Percentiles rank a stretch among this genome's conserved stretches.
phyloP scores from a whole-genome alignment of 2,797 vertebrate species.

The Ctenopoma kingsleyae region DNA sequence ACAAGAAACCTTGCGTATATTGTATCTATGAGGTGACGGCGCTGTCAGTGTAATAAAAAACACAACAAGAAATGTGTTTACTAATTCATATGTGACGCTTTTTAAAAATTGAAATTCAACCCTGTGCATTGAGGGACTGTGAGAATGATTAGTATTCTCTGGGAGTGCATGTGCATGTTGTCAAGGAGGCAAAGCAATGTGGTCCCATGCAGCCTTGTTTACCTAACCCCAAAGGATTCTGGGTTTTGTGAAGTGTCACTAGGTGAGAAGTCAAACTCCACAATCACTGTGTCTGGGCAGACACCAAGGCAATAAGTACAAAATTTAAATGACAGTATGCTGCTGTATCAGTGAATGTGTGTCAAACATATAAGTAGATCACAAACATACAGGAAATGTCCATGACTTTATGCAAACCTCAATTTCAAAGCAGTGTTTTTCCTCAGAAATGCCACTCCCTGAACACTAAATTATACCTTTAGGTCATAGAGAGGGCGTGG shows the following conservation, averaged over 20 bases:
- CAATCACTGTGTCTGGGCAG: neutral
- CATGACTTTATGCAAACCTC: neutral
- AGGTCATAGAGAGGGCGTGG: conserved; percentile 8
- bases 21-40: neutral
- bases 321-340: neutral
- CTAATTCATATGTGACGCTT: neutral
- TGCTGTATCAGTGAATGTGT: neutral
- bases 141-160: conserved; percentile 29
- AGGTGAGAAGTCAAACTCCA: conserved; percentile 55
- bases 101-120: neutral
- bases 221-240: conserved; percentile 60
- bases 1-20: neutral
- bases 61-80: neutral
- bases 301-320: neutral
- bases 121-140: neutral
- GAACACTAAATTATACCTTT: conserved; percentile 1
- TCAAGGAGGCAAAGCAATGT: conserved; percentile 58
- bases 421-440: neutral
- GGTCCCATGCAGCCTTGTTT: conserved; percentile 48
- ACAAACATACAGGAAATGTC: conserved; percentile 2
- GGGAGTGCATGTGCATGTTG: conserved; percentile 44
- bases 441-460: conserved; percentile 1
- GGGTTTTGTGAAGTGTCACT: conserved; percentile 59
- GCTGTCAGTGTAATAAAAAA: neutral
- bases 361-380: too few species aligned